These are phyloP conservation scores for Columba livia DNA, from an alignment of 2,113 vertebrate species.

Conservation along the genomic window DNA sequence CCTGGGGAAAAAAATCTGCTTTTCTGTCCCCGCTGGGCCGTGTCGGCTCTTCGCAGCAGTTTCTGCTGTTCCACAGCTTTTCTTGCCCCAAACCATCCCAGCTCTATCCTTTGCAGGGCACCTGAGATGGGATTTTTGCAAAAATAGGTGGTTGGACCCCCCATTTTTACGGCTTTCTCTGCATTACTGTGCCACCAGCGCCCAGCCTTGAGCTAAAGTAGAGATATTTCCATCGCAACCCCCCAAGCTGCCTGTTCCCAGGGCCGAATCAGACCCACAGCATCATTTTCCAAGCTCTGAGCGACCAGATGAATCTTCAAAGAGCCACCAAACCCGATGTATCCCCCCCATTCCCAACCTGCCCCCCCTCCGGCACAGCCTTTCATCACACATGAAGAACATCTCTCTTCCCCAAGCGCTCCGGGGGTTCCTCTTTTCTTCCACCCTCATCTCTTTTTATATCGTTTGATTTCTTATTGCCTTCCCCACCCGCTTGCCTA, in stretches of 20 bases:
- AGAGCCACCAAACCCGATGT: not conserved
- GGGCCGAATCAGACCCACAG: not conserved
- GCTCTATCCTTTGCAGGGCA: not conserved
- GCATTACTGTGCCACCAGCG: fast-evolving
- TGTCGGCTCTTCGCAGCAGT: not conserved
- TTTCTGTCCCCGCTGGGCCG: fast-evolving
- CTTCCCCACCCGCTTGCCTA: not conserved
- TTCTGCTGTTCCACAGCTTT: not conserved
- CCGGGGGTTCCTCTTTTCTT: not conserved
- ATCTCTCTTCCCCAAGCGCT: not conserved
- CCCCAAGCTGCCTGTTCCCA: not conserved
- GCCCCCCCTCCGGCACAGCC: not conserved
- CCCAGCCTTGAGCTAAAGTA: not conserved
- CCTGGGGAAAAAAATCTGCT: not conserved
- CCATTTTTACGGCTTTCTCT: not conserved
- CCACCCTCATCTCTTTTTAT: not conserved
- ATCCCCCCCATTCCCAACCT: fast-evolving
- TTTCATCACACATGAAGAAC: conserved; percentile 9
- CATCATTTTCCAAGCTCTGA: not conserved
- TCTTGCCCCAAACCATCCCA: fast-evolving
- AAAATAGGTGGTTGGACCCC: fast-evolving
- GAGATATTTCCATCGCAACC: not conserved
- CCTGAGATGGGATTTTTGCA: not conserved
- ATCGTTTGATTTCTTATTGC: not conserved
- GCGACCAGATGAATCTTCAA: conserved; percentile 18